Conservation (phyloP, 2,888 invertebrate genomes). For the Ophioninae sp. region DNA sequence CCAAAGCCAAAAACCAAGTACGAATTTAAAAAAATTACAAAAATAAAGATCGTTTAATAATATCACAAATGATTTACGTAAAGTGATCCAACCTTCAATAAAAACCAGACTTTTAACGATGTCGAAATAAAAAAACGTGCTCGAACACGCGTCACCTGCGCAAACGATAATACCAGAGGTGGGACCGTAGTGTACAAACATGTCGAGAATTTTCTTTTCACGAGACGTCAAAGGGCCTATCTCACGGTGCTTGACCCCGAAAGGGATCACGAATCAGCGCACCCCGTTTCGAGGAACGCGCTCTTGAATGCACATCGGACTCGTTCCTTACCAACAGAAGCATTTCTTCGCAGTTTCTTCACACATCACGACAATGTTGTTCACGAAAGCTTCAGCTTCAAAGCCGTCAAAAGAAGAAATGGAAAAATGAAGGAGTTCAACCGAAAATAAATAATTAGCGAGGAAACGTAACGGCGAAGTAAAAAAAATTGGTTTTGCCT, state of each 20-base stretch:
- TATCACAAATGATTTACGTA: conserved; percentile 2
- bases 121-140: conserved; percentile 31
- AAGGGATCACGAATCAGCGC: conserved; percentile 65
- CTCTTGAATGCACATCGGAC: neutral
- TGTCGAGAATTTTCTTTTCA: conserved; percentile 70
- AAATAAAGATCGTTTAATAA: neutral
- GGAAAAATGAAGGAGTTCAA: too few species aligned
- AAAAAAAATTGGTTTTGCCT: too few species aligned
- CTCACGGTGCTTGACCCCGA: conserved; percentile 72
- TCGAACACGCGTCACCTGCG: conserved; percentile 68
- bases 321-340: neutral
- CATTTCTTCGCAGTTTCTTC: neutral
- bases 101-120: conserved; percentile 34
- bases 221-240: conserved; percentile 67
- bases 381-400: neutral
- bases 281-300: conserved; percentile 38
- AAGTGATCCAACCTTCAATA: neutral
- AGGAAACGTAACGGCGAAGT: too few species aligned
- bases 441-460: too few species aligned
- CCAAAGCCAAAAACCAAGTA: neutral
- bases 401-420: too few species aligned
- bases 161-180: conserved; percentile 68
- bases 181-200: conserved; percentile 70
- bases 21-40: neutral
- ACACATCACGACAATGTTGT: neutral